Base-by-base conservation (phyloP, 1,140 invertebrate species). In the Pseudomyrmex cubaensis region DNA sequence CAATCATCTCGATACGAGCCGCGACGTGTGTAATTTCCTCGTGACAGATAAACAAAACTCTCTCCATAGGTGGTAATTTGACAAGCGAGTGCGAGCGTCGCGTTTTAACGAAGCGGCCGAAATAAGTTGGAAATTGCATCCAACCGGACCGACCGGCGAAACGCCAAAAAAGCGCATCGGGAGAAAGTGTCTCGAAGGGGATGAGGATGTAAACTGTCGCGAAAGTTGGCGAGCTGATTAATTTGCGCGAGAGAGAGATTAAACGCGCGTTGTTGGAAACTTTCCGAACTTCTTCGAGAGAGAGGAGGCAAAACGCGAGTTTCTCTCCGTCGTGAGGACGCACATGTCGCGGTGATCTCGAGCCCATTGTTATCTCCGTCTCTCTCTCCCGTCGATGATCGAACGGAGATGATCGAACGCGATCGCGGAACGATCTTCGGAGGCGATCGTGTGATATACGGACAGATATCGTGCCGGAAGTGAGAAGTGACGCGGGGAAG, bases 391-490 rank as follows among this genome's bases (percentile, higher is more conserved):
- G 13, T 9, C 17, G 62, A 44, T 17, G 63, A 62, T 59, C 66
- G 13, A 44, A 44, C 22, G 46, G 77, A 82, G 12, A 82, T 82
- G 78, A 52, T 72, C 22, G 62, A 20, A 13, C 52, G 50, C 17
- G 52, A 78, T 78, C 15, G 13, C 15, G 20, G 3, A 50, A 35
- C 20, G 63, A 57, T 57, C 22, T n/a, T 46, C 35, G 50, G 25
- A n/a, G 67, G 46, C 35, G 78, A 73, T 74, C 59, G 70, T 63
- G n/a, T 48, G 35, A 15, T 46, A 69, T 75, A n/a, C 10, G n/a
- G 25, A 9, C 50, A 35, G 7, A 35, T 35, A 35, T 35, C 35
- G 35, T 12, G 10, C 48, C 25, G 63, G 13, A 48, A 72, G 76
- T 80, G 66, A 69, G 70, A 35, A 62, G 62, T 5, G 9, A 17